phyloP scores from a whole-genome alignment of 2,113 vertebrate genomes.

The Emydocephalus ijimae region DNA sequence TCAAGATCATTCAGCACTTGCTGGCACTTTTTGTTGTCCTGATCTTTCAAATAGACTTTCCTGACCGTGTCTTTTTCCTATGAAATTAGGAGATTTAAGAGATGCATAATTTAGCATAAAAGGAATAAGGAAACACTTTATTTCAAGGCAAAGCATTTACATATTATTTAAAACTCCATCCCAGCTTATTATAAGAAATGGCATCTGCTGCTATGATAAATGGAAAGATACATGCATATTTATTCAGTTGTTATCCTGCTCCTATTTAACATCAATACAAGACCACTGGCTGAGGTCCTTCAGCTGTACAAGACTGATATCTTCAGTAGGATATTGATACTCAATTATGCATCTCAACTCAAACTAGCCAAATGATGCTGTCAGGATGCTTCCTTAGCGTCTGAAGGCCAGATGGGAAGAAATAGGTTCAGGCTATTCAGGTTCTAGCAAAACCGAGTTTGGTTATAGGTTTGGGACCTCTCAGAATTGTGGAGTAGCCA shows the following conservation, averaged over 20 bases:
- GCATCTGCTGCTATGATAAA: neutral
- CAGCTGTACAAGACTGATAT: neutral
- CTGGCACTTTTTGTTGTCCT: slow-evolving; percentile 74
- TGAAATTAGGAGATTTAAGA: neutral
- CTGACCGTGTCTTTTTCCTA: slow-evolving; percentile 70
- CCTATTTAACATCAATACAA: neutral
- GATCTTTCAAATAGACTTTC: slow-evolving; percentile 55
- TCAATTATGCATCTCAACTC: neutral
- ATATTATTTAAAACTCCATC: neutral
- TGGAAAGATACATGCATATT: neutral
- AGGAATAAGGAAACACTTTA: neutral
- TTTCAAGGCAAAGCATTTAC: neutral
- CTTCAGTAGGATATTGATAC: neutral
- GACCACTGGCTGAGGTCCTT: neutral
- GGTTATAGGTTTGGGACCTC: neutral
- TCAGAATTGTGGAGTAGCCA: neutral
- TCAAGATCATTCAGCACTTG: slow-evolving; percentile 82
- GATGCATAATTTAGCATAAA: neutral
- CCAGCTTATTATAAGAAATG: neutral
- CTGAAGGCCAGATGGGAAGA: neutral
- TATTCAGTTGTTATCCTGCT: neutral
- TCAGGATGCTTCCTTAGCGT: neutral
- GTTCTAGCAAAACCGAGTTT: neutral
- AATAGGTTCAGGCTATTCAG: neutral
- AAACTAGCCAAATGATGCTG: neutral